These are phyloP conservation scores for Saccostrea echinata DNA, from an alignment of 1,140 invertebrate genomes.

Conservation along the genomic window DNA sequence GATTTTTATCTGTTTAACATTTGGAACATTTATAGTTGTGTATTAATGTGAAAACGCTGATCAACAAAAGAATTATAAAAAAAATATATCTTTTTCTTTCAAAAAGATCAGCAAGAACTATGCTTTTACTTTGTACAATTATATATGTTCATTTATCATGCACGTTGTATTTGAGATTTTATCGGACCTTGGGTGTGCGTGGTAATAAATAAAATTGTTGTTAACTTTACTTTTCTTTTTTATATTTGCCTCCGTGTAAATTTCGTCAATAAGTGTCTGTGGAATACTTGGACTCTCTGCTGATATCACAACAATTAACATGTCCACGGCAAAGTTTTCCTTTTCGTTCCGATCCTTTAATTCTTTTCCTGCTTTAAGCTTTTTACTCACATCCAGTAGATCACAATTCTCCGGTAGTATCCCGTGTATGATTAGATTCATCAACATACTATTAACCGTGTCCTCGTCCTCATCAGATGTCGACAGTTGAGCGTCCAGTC, in stretches of 20 bases:
- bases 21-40: too few species aligned
- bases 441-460: not conserved
- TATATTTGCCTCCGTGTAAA: not conserved
- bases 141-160: too few species aligned
- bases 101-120: too few species aligned
- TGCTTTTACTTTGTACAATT: too few species aligned
- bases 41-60: too few species aligned
- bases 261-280: not conserved
- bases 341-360: not conserved
- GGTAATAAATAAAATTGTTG: too few species aligned
- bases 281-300: not conserved
- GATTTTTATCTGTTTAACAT: too few species aligned
- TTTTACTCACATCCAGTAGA: not conserved
- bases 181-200: too few species aligned
- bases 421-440: not conserved
- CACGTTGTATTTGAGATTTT: too few species aligned
- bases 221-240: conserved; percentile 28
- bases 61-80: too few species aligned
- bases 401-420: not conserved
- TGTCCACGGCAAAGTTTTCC: not conserved
- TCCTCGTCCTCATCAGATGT: not conserved
- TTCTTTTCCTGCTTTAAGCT: not conserved
- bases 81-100: too few species aligned
- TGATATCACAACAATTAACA: conserved; percentile 7
- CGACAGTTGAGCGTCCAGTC: not conserved